These are phyloP conservation scores for Tachina grossa DNA, from an alignment of 2,888 invertebrate species.

Conservation along the genomic window DNA sequence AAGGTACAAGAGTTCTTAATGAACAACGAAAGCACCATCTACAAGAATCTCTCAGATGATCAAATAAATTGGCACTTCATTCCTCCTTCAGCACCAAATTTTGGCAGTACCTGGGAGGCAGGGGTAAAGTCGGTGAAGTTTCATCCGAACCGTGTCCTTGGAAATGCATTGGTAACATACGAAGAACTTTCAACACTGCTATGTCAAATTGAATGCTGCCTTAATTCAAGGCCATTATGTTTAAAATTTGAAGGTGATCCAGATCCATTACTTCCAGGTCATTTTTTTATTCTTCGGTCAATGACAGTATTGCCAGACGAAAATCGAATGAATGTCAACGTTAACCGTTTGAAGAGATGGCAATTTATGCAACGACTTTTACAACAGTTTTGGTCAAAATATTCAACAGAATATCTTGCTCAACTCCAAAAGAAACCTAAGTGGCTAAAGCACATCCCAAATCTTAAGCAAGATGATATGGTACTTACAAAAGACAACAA, in stretches of 20 bases:
- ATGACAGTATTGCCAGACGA: constrained; percentile 46
- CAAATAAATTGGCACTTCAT: no score
- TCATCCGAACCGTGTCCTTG: no score
- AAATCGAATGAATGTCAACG: constrained; percentile 11
- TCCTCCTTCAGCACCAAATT: no score
- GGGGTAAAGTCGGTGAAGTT: no score
- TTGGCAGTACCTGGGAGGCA: no score
- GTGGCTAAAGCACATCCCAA: constrained; percentile 59
- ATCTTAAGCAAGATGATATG: constrained; percentile 39
- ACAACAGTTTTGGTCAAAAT: constrained; percentile 57
- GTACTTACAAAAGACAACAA: neutral
- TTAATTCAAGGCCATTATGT: no score
- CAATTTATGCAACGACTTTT: constrained; percentile 58
- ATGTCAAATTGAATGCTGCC: no score
- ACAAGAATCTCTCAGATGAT: no score
- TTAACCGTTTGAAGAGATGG: constrained; percentile 57
- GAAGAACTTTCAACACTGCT: no score
- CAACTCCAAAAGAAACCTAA: constrained; percentile 59
- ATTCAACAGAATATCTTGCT: constrained; percentile 41
- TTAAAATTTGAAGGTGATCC: neutral
- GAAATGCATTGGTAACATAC: no score
- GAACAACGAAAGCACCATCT: no score
- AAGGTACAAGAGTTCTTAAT: no score
- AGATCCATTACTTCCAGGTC: constrained; percentile 70
- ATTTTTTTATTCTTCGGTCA: constrained; percentile 67